Conservation (phyloP, 2,113 vertebrate species). For the Gobio gobio region DNA sequence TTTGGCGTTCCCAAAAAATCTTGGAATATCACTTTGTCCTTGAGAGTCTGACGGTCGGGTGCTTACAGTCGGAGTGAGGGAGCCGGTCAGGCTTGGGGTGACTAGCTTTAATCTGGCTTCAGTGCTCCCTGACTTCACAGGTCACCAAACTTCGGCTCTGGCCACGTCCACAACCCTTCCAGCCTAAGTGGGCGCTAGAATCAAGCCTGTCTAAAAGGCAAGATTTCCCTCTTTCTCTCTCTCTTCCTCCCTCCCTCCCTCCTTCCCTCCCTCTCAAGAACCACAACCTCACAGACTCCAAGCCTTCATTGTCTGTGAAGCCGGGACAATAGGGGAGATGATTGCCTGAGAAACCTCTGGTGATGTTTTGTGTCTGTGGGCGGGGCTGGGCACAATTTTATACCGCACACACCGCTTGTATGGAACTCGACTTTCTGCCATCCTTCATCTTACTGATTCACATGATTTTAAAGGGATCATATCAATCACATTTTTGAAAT, state of each 20-base stretch:
- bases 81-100: constrained; percentile 48
- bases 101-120: constrained; percentile 59
- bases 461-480: neutral
- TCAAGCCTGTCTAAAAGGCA: neutral
- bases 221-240: constrained; percentile 5
- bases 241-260: neutral
- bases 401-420: neutral
- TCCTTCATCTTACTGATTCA: neutral
- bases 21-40: constrained; percentile 49
- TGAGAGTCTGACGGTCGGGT: constrained; percentile 35
- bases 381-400: neutral
- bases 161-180: constrained; percentile 21
- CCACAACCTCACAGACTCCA: neutral
- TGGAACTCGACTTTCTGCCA: neutral
- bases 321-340: constrained; percentile 9
- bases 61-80: constrained; percentile 43
- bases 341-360: constrained; percentile 14
- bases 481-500: neutral
- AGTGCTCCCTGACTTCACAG: constrained; percentile 57
- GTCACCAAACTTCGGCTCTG: constrained; percentile 54
- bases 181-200: constrained; percentile 9
- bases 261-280: neutral
- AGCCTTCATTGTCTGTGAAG: constrained; percentile 35
- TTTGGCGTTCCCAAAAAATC: neutral
- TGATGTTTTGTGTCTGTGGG: constrained; percentile 19